phyloP scores from a whole-genome alignment of 2,113 vertebrate genomes.

The Mesocricetus auratus region DNA sequence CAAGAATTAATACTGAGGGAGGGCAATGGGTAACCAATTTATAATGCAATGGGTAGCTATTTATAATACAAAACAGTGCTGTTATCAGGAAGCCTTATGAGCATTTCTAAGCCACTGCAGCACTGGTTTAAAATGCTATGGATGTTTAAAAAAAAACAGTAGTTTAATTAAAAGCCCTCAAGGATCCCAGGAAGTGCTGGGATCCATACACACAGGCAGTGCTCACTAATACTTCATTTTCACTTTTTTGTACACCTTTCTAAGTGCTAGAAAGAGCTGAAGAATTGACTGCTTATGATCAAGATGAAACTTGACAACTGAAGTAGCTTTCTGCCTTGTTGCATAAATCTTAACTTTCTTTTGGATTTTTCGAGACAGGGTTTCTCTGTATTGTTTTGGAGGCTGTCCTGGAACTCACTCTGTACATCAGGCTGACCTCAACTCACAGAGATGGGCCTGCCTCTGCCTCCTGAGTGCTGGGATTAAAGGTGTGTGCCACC shows the following conservation, averaged over 20 bases:
- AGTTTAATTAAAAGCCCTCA: slow-evolving; percentile 38
- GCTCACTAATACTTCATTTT: neutral
- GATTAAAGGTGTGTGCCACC: too few species aligned
- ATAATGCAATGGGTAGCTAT: neutral
- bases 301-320: slow-evolving; percentile 45
- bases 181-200: neutral
- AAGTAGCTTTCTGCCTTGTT: neutral
- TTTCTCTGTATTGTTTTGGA: too few species aligned
- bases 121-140: neutral
- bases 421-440: too few species aligned
- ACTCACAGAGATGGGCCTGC: too few species aligned
- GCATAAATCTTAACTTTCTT: neutral
- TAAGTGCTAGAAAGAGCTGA: neutral
- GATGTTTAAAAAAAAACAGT: slow-evolving; percentile 9
- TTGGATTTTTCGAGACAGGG: too few species aligned
- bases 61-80: slow-evolving; percentile 11
- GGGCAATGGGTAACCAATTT: neutral
- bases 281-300: slow-evolving; percentile 28
- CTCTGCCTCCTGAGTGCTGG: too few species aligned
- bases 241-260: neutral
- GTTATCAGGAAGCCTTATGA: neutral
- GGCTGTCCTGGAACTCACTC: too few species aligned
- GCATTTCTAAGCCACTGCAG: neutral
- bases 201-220: neutral
- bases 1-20: neutral